A percentile compares a stretch with the other conserved stretches of the same genome.
Evolutionary conservation across 2,888 invertebrate genomes (phyloP).

Genomic region (Podotricha telesiphe): DNA sequence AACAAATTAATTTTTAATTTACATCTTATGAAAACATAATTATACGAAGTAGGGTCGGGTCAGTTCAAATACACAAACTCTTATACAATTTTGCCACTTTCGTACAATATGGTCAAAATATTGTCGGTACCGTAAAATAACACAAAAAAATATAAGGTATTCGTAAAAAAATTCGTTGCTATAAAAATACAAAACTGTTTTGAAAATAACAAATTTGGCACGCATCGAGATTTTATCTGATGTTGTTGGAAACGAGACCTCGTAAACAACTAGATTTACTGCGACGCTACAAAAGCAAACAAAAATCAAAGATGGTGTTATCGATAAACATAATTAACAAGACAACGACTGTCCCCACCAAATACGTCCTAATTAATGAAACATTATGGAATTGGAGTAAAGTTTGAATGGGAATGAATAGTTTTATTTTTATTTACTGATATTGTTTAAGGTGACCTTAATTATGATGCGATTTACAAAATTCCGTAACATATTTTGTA

Average conservation of each 20-base stretch:
- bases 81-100: background rate
- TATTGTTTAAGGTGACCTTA: constrained; percentile 17
- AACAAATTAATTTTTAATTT: too few species aligned
- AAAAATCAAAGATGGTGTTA: constrained; percentile 56
- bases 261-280: constrained; percentile 64
- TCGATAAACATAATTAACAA: constrained; percentile 61
- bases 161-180: constrained; percentile 22
- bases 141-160: background rate
- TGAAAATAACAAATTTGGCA: constrained; percentile 48
- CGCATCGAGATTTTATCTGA: constrained; percentile 52
- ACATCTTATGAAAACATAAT: too few species aligned
- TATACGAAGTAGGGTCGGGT: too few species aligned
- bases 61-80: background rate
- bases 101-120: background rate
- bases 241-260: constrained; percentile 49
- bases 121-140: too few species aligned
- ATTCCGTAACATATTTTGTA: background rate
- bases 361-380: constrained; percentile 56
- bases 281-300: constrained; percentile 45
- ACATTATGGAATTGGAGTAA: constrained; percentile 18
- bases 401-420: constrained; percentile 8
- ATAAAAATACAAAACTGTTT: constrained; percentile 36
- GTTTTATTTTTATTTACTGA: constrained; percentile 12
- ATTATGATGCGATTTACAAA: constrained; percentile 5
- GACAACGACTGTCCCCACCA: constrained; percentile 48